Percentiles rank a stretch among this genome's conserved stretches.
Conservation (phyloP, 92 coral and sea anemone species). For the Isaurus tuberculatus region DNA sequence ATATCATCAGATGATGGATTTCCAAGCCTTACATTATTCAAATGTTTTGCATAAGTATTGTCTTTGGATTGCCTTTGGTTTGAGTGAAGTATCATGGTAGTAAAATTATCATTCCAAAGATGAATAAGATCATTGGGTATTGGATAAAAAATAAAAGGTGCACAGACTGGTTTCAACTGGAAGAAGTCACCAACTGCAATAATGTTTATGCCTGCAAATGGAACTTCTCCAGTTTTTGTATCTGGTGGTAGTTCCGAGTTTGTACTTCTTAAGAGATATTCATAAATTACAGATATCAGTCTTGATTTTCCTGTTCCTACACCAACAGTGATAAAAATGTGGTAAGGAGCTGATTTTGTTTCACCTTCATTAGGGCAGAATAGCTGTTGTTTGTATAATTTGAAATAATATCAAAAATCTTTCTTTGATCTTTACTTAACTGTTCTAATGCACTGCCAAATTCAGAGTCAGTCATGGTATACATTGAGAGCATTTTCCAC, state of each 20-base stretch:
- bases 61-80: slow-evolving; percentile 1
- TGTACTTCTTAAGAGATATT: neutral
- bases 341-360: slow-evolving; percentile 9
- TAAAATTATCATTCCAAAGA: slow-evolving; percentile 17
- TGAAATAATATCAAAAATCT: slow-evolving; percentile 7
- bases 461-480: slow-evolving; percentile 11
- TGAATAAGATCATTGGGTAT: neutral
- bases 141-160: neutral
- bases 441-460: slow-evolving; percentile 14
- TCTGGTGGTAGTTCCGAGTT: neutral
- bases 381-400: slow-evolving; percentile 12
- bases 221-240: slow-evolving; percentile 9
- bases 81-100: neutral
- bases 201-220: slow-evolving; percentile 16
- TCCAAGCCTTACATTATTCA: slow-evolving; percentile 21
- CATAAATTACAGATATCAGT: neutral
- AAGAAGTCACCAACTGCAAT: slow-evolving; percentile 47
- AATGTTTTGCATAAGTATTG: neutral
- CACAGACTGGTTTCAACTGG: slow-evolving; percentile 36
- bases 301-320: neutral
- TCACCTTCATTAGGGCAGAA: slow-evolving; percentile 3
- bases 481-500: slow-evolving; percentile 7
- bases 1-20: slow-evolving; percentile 14
- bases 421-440: slow-evolving; percentile 6
- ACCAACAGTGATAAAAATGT: slow-evolving; percentile 20